Percentiles rank a stretch among this genome's conserved stretches.
phyloP scores from a whole-genome alignment of 2,888 invertebrate genomes.

The Vanessa cardui region DNA sequence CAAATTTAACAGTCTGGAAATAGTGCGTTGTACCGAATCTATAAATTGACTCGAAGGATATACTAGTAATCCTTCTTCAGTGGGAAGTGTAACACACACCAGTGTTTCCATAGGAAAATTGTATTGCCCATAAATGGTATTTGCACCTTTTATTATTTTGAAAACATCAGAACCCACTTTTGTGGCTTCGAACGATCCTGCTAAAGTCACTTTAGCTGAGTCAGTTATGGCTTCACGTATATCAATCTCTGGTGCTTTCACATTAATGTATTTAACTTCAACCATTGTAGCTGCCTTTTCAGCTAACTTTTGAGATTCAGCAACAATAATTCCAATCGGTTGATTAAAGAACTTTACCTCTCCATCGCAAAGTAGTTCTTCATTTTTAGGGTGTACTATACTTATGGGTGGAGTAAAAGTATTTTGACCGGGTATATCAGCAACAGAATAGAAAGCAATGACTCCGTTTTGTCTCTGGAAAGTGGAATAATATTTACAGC shows the following conservation, averaged over 20 bases:
- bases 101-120: conserved; percentile 87
- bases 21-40: conserved; percentile 72
- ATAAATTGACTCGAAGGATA: conserved; percentile 82
- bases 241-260: conserved; percentile 55
- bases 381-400: conserved; percentile 42
- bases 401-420: conserved; percentile 57
- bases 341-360: conserved; percentile 84
- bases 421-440: conserved; percentile 85
- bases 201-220: conserved; percentile 44
- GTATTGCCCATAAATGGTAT: conserved; percentile 79
- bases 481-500: background rate
- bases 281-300: conserved; percentile 79
- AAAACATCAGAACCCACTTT: conserved; percentile 46
- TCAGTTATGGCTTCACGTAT: conserved; percentile 51
- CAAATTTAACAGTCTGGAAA: conserved; percentile 76
- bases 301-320: conserved; percentile 76
- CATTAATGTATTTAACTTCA: conserved; percentile 73
- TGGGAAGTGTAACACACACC: conserved; percentile 80
- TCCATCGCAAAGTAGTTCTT: conserved; percentile 77
- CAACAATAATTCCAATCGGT: conserved; percentile 85
- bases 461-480: conserved; percentile 83
- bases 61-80: conserved; percentile 85
- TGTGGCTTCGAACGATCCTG: conserved; percentile 43
- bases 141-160: conserved; percentile 55
- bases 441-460: conserved; percentile 82